Conservation (phyloP, 2,113 vertebrate species). For the Astatoreochromis straeleni region DNA sequence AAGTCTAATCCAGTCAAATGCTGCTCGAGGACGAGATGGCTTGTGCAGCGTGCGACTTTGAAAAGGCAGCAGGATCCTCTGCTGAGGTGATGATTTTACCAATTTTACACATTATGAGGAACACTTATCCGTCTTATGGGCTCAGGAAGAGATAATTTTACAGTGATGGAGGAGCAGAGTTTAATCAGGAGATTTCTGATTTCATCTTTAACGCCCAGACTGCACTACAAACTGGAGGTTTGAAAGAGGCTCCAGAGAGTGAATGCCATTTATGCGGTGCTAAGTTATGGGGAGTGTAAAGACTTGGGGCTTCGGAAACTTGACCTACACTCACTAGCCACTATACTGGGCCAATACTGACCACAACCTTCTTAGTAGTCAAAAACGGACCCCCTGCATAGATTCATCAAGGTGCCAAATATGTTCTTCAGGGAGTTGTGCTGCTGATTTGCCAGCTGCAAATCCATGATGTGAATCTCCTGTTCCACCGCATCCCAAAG, state of each 20-base stretch:
- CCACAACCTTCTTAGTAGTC: not conserved
- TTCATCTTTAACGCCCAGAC: not conserved
- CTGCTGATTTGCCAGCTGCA: not conserved
- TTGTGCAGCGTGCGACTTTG: not conserved
- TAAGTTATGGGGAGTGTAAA: not conserved
- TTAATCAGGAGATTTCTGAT: not conserved
- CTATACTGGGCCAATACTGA: not conserved
- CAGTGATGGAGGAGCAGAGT: not conserved
- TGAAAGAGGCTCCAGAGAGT: not conserved
- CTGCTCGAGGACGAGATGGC: not conserved
- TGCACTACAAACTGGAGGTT: not conserved
- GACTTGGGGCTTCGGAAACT: not conserved
- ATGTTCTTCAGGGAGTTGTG: not conserved
- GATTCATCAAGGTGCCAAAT: not conserved
- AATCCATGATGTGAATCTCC: not conserved
- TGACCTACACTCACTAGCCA: not conserved
- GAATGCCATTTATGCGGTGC: not conserved
- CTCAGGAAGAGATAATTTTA: not conserved
- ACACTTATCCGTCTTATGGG: not conserved
- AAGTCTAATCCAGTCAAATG: not conserved
- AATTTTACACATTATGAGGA: not conserved
- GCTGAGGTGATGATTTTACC: not conserved
- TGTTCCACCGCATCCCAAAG: not conserved
- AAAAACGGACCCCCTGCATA: not conserved
- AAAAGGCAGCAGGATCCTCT: not conserved